A percentile compares a stretch with the other conserved stretches of the same genome.
Conservation (phyloP, 1,140 invertebrate species). For the Cotesia vestalis region DNA sequence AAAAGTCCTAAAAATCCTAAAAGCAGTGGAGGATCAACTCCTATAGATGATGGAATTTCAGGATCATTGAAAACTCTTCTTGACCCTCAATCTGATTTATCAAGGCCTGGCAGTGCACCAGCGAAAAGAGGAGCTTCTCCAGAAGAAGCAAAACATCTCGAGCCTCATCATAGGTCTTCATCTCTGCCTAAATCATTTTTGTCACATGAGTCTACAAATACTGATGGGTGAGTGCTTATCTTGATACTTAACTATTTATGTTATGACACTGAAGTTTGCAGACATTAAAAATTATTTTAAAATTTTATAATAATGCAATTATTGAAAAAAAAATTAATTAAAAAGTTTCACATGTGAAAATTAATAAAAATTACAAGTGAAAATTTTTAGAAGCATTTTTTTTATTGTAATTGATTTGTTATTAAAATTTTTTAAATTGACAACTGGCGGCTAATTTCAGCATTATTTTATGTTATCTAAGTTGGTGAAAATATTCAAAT, state of each 20-base stretch:
- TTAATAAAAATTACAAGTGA: too few relatives aligned
- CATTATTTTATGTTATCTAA: too few relatives aligned
- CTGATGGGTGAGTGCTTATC: constrained; percentile 51
- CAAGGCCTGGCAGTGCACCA: constrained; percentile 69
- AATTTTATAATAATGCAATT: too few relatives aligned
- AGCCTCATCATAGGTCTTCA: constrained; percentile 69
- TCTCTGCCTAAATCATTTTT: constrained; percentile 74
- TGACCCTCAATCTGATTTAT: constrained; percentile 58
- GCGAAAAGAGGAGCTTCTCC: constrained; percentile 55
- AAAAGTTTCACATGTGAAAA: too few relatives aligned
- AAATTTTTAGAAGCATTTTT: too few relatives aligned
- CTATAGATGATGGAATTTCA: constrained; percentile 60
- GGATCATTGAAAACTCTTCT: constrained; percentile 55
- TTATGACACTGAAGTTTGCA: too few relatives aligned
- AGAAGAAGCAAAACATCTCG: constrained; percentile 54
- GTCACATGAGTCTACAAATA: constrained; percentile 54
- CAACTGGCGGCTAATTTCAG: too few relatives aligned
- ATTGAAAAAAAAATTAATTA: too few relatives aligned
- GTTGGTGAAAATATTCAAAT: too few relatives aligned
- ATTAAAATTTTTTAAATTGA: too few relatives aligned
- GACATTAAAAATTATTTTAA: too few relatives aligned
- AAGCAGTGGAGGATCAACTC: constrained; percentile 67
- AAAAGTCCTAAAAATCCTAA: constrained; percentile 65
- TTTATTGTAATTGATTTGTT: too few relatives aligned
- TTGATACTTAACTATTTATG: background rate